These are phyloP conservation scores for Philopedon plagiatum DNA, from an alignment of 2,888 invertebrate species.

Conservation along the genomic window DNA sequence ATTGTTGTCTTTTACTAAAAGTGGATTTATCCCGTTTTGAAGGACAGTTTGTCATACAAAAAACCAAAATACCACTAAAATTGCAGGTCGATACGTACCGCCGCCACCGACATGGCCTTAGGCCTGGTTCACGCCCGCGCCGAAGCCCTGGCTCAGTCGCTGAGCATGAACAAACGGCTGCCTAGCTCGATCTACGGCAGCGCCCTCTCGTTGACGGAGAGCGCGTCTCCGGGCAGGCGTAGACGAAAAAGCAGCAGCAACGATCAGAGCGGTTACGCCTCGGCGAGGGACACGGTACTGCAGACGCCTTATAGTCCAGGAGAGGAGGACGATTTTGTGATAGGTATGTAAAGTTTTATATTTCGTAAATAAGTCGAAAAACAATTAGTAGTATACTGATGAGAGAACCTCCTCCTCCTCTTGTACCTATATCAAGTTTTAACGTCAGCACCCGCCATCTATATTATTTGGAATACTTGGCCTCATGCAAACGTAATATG, in stretches of 20 bases:
- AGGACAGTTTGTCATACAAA: too few relatives aligned
- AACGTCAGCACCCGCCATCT: too few relatives aligned
- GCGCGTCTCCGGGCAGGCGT: slow-evolving; percentile 69
- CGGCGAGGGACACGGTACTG: slow-evolving; percentile 65
- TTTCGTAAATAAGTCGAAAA: too few relatives aligned
- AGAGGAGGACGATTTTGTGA: slow-evolving; percentile 62
- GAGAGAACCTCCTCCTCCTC: too few relatives aligned
- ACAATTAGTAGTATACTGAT: too few relatives aligned
- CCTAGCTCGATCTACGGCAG: slow-evolving; percentile 67
- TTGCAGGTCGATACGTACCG: slow-evolving; percentile 81
- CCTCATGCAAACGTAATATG: too few relatives aligned
- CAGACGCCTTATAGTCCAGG: slow-evolving; percentile 68
- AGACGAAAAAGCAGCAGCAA: slow-evolving; percentile 66
- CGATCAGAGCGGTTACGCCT: slow-evolving; percentile 64
- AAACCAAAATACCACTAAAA: too few relatives aligned
- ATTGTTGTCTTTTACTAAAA: too few relatives aligned
- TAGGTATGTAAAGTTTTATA: slow-evolving; percentile 61
- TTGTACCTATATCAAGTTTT: too few relatives aligned
- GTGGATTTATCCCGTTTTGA: too few relatives aligned
- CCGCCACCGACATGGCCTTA: slow-evolving; percentile 94
- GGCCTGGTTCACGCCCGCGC: slow-evolving; percentile 84
- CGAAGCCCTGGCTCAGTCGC: slow-evolving; percentile 73
- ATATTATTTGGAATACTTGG: too few relatives aligned
- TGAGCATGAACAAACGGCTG: slow-evolving; percentile 73
- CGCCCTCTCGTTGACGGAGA: slow-evolving; percentile 64